Evolutionary conservation across 2,888 invertebrate genomes (phyloP), one percentile per base, ranked within the genome.

Genomic region (Sipha maydis): DNA sequence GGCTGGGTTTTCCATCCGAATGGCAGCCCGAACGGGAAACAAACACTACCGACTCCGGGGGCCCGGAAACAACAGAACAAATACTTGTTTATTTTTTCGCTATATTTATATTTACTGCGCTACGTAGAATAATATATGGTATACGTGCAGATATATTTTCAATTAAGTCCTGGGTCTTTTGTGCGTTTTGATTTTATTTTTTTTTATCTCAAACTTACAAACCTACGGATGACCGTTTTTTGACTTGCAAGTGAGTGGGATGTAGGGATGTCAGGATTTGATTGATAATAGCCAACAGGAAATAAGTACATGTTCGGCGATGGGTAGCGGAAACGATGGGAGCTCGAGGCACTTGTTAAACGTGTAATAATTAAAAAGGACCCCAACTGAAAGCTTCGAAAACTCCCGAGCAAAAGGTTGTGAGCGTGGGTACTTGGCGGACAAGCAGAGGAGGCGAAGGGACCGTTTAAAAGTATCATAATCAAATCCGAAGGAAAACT

Each of bases 1-100:
- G 75, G 41, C 28, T 84, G 61, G 61, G 38, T 28, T 75, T 83
- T 83, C 80, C 67, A 19, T 38, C 80, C 67, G 80, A 80, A 80
- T 69, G 67, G 38, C n/a, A 38, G 38, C n/a, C 67, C 41, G 21
- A 80, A 38, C 67, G 67, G n/a, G 67, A 80, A 79, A 34, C 41
- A 75, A 75, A 75, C 48, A 48, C 48, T 75, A 75, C 34, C 75
- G 75, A 79, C 34, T 61, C 61, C 34, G 34, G 34, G 34, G 61
- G 79, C 34, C 34, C 25, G 79, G 79, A 79, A 61, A 61, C 34
- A 34, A 79, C 31, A 34, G 34, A 79, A 79, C 61, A 79, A 79
- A 79, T 79, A 79, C 56, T 79, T 25, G 61, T 61, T 61, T 61
- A 61, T 61, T 21, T 61, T 21, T 25, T 61, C 61, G 25, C 25